These are phyloP conservation scores for Palythoa heliodiscus DNA, from an alignment of 92 coral and sea anemone genomes.

Conservation along the genomic window DNA sequence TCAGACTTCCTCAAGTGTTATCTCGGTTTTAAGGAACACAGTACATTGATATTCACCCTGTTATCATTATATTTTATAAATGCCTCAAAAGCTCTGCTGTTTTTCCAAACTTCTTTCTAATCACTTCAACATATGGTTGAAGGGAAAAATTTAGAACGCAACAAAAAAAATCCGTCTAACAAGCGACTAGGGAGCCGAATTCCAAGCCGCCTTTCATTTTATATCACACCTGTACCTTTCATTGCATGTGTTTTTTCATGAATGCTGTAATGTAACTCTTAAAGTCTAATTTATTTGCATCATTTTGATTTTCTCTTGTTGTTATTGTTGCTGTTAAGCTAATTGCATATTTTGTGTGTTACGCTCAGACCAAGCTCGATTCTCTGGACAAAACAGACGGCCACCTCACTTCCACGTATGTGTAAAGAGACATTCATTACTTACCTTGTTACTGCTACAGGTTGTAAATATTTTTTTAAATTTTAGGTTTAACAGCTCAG, in stretches of 20 bases:
- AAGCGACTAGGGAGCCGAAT: background rate
- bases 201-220: background rate
- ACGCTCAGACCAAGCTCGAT: slow-evolving; percentile 29
- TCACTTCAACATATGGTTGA: background rate
- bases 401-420: slow-evolving; percentile 12
- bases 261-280: background rate
- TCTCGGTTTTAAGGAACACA: too few species aligned
- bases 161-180: background rate
- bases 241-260: background rate
- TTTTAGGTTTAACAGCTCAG: background rate
- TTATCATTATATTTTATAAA: too few species aligned
- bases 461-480: too few species aligned
- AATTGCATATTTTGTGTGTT: background rate
- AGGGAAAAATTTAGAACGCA: background rate
- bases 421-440: background rate
- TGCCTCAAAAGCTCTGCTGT: background rate
- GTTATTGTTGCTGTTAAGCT: background rate
- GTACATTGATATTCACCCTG: too few species aligned
- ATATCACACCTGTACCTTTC: background rate
- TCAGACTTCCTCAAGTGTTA: too few species aligned
- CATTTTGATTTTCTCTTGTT: background rate
- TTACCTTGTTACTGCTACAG: background rate
- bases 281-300: background rate
- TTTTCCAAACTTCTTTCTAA: background rate
- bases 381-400: slow-evolving; percentile 27